Percentiles rank a stretch among this genome's conserved stretches.
Conservation (phyloP, 2,888 invertebrate genomes). For the Habroteleia sp. region DNA sequence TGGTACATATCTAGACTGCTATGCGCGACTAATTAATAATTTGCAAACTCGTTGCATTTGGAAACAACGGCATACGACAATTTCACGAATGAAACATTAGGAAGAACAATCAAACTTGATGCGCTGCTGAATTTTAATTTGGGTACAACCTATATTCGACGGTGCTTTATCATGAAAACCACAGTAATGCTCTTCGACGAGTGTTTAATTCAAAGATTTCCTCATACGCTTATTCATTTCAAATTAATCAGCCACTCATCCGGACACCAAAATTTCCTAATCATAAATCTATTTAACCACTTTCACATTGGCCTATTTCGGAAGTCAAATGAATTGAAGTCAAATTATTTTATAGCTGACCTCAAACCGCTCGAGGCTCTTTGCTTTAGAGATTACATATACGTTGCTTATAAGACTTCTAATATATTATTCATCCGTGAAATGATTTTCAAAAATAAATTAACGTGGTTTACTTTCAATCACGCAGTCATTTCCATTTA, state of each 20-base stretch:
- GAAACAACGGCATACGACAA: too few species aligned
- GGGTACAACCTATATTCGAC: too few species aligned
- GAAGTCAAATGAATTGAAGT: conserved; percentile 32
- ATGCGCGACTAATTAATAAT: too few species aligned
- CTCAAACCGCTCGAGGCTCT: conserved; percentile 17
- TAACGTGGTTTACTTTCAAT: conserved; percentile 16
- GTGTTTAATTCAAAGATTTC: neutral
- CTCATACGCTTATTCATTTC: neutral
- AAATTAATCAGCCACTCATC: conserved; percentile 22
- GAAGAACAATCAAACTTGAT: too few species aligned
- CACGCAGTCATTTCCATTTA: neutral
- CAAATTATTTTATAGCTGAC: conserved; percentile 38
- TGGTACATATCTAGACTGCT: too few species aligned
- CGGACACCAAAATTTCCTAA: conserved; percentile 13
- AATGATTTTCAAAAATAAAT: conserved; percentile 19
- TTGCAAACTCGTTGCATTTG: too few species aligned
- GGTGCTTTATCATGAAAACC: too few species aligned
- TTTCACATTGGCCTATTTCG: conserved; percentile 28
- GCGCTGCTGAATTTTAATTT: too few species aligned
- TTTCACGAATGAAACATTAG: too few species aligned
- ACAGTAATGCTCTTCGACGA: too few species aligned
- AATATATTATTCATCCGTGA: conserved; percentile 24
- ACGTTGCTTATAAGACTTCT: neutral
- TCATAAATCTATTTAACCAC: conserved; percentile 17
- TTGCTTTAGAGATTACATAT: conserved; percentile 23